Percentiles rank a stretch among this genome's conserved stretches.
phyloP scores from a whole-genome alignment of 2,797 vertebrate genomes.

The Poeciliopsis presidionis region DNA sequence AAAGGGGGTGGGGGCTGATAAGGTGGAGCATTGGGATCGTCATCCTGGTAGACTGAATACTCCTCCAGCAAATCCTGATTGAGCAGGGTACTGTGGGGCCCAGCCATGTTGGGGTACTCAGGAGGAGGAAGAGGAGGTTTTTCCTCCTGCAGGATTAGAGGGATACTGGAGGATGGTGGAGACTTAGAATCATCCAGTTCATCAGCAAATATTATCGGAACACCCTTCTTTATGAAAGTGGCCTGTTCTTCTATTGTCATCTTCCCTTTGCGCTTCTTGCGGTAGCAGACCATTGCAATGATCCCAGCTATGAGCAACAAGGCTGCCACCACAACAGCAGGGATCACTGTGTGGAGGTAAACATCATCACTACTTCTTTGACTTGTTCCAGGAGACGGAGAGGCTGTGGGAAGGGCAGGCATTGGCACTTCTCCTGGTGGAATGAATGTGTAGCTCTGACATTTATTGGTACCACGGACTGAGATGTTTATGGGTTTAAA shows the following conservation, averaged over 20 bases:
- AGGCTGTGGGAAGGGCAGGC: conserved; percentile 74
- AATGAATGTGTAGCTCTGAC: conserved; percentile 88
- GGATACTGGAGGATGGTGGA: conserved; percentile 97
- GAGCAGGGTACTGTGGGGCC: conserved; percentile 93
- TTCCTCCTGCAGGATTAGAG: conserved; percentile 97
- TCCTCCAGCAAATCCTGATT: conserved; percentile 96
- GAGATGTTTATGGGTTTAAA: conserved; percentile 89
- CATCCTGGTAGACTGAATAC: conserved; percentile 93
- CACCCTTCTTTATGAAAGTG: conserved; percentile 99
- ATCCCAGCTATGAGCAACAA: conserved; percentile 94
- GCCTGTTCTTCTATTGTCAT: conserved; percentile 98
- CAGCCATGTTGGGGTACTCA: conserved; percentile 94
- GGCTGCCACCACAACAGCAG: conserved; percentile 95
- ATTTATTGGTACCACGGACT: conserved; percentile 88
- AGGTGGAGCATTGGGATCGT: conserved; percentile 94
- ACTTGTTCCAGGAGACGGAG: conserved; percentile 84
- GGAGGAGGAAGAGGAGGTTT: conserved; percentile 97
- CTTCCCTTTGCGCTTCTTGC: conserved; percentile 98
- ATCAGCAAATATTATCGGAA: conserved; percentile 98
- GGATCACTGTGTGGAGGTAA: conserved; percentile 96
- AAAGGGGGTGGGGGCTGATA: conserved; percentile 98
- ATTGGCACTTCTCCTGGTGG: conserved; percentile 80
- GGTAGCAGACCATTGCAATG: conserved; percentile 98
- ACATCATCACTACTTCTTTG: conserved; percentile 93
- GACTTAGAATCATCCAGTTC: conserved; percentile 98